Conservation (phyloP, 2,113 vertebrate species). For the Thunnus thynnus region DNA sequence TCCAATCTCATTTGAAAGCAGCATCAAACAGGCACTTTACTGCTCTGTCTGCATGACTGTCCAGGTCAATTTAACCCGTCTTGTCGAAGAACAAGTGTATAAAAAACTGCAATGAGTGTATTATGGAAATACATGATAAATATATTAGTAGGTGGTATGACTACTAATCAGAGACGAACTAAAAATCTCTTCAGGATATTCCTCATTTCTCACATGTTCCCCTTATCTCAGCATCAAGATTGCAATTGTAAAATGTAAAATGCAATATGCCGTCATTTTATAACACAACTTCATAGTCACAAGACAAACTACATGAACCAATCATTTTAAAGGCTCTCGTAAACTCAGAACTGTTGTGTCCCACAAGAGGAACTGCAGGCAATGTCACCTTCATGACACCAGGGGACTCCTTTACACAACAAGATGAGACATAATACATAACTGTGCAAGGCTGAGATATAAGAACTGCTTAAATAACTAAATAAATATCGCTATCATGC, state of each 20-base stretch:
- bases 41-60: not conserved
- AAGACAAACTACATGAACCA: not conserved
- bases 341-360: not conserved
- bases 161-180: not conserved
- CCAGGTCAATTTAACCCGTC: too few species aligned
- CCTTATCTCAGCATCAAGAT: not conserved
- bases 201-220: not conserved
- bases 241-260: not conserved
- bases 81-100: too few species aligned
- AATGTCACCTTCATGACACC: not conserved
- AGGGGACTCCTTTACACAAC: not conserved
- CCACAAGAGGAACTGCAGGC: not conserved
- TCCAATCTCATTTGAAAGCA: slow-evolving; percentile 9
- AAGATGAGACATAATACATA: not conserved
- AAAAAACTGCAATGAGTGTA: too few species aligned
- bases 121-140: too few species aligned
- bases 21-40: not conserved
- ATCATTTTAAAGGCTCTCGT: not conserved
- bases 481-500: not conserved
- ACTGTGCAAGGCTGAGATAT: not conserved
- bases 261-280: not conserved
- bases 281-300: not conserved
- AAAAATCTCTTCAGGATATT: not conserved
- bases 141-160: too few species aligned
- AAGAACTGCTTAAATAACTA: not conserved